Evolutionary conservation across 2,113 vertebrate genomes (phyloP).

Genomic region (Cyanoderma ruficeps): DNA sequence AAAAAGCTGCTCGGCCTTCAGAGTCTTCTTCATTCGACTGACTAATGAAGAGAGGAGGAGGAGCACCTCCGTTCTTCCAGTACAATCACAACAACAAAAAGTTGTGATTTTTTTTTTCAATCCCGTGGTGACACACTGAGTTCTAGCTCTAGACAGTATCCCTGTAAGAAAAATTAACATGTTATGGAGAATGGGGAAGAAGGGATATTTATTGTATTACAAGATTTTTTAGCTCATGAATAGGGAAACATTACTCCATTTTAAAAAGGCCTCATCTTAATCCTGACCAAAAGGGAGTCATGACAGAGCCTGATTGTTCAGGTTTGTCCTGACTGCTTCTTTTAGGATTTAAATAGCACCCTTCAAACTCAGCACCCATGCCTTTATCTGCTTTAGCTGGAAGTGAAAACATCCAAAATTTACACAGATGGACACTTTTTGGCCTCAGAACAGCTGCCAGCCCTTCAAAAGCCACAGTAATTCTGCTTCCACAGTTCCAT

Average conservation of each 20-base stretch:
- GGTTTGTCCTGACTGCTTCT: background rate
- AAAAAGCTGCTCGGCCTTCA: background rate
- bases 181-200: background rate
- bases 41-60: background rate
- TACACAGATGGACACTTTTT: background rate
- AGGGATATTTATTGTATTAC: background rate
- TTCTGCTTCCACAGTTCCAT: background rate
- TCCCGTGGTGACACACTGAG: accelerated
- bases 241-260: background rate
- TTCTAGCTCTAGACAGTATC: background rate
- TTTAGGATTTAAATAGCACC: background rate
- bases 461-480: background rate
- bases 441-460: background rate
- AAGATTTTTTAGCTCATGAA: background rate
- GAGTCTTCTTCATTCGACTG: background rate
- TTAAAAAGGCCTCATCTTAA: background rate
- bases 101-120: background rate
- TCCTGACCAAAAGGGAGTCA: background rate
- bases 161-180: background rate
- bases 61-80: background rate
- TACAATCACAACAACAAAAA: background rate
- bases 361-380: background rate
- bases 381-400: background rate
- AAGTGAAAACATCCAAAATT: background rate
- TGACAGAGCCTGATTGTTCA: background rate